phyloP scores from a whole-genome alignment of 2,113 vertebrate genomes.

The Synchiropus splendidus region DNA sequence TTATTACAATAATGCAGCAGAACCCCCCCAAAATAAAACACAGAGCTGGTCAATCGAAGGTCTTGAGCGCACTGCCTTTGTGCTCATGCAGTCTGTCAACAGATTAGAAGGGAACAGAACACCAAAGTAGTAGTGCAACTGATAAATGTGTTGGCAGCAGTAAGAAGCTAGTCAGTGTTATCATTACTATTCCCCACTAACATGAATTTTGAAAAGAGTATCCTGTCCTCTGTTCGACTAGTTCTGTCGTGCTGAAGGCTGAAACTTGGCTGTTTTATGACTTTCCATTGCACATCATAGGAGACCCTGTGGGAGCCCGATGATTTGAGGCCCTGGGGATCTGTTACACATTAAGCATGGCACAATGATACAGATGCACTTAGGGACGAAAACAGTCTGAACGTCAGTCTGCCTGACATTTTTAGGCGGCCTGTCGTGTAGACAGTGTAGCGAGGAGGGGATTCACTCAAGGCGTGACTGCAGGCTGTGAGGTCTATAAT shows the following conservation, averaged over 20 bases:
- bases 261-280: slow-evolving; percentile 19
- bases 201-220: neutral
- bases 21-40: no score
- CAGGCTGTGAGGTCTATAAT: slow-evolving; percentile 59
- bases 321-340: neutral
- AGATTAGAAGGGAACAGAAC: no score
- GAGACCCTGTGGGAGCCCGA: slow-evolving; percentile 9
- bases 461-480: slow-evolving; percentile 49
- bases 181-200: no score
- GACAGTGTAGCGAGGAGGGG: slow-evolving; percentile 44
- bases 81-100: no score
- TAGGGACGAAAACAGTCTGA: slow-evolving; percentile 8
- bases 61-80: no score
- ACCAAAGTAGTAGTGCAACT: no score
- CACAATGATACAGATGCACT: neutral
- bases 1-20: no score
- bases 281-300: slow-evolving; percentile 13
- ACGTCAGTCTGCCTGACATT: slow-evolving; percentile 24
- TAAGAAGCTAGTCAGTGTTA: no score
- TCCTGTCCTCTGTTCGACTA: slow-evolving; percentile 29
- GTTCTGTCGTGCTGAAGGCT: slow-evolving; percentile 35
- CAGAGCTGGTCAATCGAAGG: no score
- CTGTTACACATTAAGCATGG: slow-evolving; percentile 5
- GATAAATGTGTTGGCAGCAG: no score
- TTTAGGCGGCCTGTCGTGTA: slow-evolving; percentile 22